Base-by-base conservation (phyloP, 2,888 invertebrate species). In the Schizaphis graminum region DNA sequence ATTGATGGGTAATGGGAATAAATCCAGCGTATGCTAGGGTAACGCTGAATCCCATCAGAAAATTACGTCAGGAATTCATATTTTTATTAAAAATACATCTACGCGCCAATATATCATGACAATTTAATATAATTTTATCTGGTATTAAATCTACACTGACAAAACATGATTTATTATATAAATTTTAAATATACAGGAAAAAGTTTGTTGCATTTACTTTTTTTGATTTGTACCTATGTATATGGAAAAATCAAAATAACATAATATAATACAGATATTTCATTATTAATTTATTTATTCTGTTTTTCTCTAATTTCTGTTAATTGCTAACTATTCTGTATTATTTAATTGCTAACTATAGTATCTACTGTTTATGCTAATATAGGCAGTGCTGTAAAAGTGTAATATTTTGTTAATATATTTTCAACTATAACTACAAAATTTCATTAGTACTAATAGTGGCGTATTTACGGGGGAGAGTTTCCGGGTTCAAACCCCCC, bases 101-200 rank as follows among this genome's bases (percentile, higher is more conserved):
- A n/a, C 5, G 41, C n/a, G 11, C 2, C 41, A 26, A n/a, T n/a
- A 35, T 44, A 44, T 24, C 26, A 44, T 44, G 24, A 85, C 10
- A 13, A 49, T 89, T 89, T 89, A n/a, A 56, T 24, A 16, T 56
- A 56, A 89, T 89, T 57, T 89, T 44, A 41, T 56, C 89, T 24
- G 35, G 41, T 13, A 13, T 4, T n/a, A 56, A 89, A 35, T 11
- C n/a, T 5, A 41, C 41, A 56, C 35, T 35, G 41, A 56, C 11
- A 56, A 53, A 89, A 53, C 13, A 41, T 41, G 26, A 28, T 35
- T 16, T 89, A 89, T 56, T 24, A 49, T 13, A 26, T 57, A 57
- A 56, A 57, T 4, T 41, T 24, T 24, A 41, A 57, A 35, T 21
- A 4, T 41, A 56, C 56, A 44, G n/a, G 35, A 41, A n/a, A 56